Conservation (phyloP, 2,113 vertebrate genomes). For the Otis tarda region DNA sequence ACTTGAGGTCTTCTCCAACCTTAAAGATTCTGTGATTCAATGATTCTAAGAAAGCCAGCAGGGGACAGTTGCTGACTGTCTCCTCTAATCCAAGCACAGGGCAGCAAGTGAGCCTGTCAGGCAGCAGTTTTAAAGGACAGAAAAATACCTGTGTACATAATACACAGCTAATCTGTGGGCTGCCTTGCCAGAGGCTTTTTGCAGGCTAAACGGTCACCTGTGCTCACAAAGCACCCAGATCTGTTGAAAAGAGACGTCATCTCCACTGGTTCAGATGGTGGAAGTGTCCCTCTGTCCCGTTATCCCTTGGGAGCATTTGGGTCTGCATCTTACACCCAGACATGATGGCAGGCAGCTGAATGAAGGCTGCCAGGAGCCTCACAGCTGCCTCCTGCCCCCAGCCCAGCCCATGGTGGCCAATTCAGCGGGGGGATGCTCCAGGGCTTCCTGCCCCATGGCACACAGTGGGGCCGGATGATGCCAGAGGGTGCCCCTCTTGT, state of each 20-base stretch:
- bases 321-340: rapidly evolving
- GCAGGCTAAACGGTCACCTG: neutral
- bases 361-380: neutral
- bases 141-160: neutral
- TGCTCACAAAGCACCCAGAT: neutral
- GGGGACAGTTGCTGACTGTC: neutral
- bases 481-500: neutral
- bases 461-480: neutral
- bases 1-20: no score
- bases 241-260: neutral
- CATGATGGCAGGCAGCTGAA: neutral
- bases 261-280: neutral
- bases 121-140: neutral
- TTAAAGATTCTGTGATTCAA: no score
- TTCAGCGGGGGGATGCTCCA: rapidly evolving
- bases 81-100: neutral
- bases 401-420: rapidly evolving
- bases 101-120: neutral
- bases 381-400: neutral
- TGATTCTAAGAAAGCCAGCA: neutral
- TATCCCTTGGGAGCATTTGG: neutral
- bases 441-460: neutral
- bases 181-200: neutral
- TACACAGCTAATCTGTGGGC: neutral
- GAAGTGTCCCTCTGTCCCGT: neutral